Conservation (phyloP, 2,888 invertebrate genomes). For the Lasioglossum vierecki region DNA sequence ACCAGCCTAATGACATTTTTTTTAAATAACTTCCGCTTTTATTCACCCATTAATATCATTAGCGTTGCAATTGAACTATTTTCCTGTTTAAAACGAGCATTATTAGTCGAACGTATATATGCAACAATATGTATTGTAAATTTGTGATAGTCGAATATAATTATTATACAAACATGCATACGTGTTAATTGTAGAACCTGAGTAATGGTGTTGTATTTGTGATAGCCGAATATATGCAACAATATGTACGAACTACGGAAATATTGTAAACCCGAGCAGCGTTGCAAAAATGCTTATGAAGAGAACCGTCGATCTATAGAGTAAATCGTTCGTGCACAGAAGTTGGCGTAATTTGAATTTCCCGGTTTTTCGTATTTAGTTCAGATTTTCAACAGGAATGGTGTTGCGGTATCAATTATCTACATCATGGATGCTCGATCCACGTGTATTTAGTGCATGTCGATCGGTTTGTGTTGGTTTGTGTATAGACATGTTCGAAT, state of each 20-base stretch:
- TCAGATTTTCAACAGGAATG: not conserved
- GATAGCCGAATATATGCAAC: no score
- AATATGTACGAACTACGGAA: not conserved
- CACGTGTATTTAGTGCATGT: conserved; percentile 15
- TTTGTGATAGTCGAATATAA: no score
- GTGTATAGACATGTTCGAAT: conserved; percentile 9
- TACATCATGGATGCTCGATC: conserved; percentile 9
- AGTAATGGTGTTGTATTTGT: no score
- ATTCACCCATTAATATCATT: not conserved
- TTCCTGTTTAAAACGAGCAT: not conserved
- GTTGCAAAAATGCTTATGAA: not conserved
- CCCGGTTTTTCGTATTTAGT: not conserved
- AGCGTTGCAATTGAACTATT: not conserved
- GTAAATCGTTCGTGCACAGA: not conserved
- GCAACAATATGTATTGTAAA: not conserved
- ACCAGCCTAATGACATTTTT: not conserved
- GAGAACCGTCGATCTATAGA: not conserved
- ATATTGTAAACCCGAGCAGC: not conserved
- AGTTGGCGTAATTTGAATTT: not conserved
- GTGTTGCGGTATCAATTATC: not conserved
- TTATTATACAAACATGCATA: no score
- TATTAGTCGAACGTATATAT: not conserved
- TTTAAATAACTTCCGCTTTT: not conserved
- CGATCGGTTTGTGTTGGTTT: not conserved
- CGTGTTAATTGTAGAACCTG: no score